These are phyloP conservation scores for Holothuria scabra DNA, from an alignment of 53 echinoderm and acorn worm genomes.

Conservation along the genomic window DNA sequence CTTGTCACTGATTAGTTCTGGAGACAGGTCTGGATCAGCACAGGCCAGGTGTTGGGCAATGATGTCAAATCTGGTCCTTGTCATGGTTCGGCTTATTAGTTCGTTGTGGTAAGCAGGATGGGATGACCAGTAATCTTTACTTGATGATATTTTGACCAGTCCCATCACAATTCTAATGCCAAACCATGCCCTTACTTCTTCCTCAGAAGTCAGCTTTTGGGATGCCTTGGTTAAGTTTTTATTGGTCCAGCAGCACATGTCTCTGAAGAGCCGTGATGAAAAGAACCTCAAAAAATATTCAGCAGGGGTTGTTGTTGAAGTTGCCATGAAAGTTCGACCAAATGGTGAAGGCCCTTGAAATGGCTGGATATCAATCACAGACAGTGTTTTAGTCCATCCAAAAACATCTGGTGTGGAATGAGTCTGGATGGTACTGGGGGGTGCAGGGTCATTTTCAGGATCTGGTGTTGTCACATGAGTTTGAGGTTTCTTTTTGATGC, in stretches of 20 bases:
- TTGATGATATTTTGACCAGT: background rate
- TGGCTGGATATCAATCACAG: background rate
- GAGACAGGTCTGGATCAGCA: no score
- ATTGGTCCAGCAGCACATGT: slow-evolving; percentile 54
- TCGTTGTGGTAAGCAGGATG: slow-evolving; percentile 32
- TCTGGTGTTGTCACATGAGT: background rate
- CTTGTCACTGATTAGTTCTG: no score
- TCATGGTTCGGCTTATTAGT: slow-evolving; percentile 46
- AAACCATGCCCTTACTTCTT: slow-evolving; percentile 54
- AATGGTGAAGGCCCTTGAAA: slow-evolving; percentile 37
- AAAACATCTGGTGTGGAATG: background rate
- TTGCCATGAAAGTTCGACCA: slow-evolving; percentile 27
- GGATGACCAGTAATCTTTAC: slow-evolving; percentile 39
- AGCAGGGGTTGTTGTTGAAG: background rate
- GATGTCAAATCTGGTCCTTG: slow-evolving; percentile 28
- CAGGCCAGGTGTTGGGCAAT: no score
- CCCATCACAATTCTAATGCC: slow-evolving; percentile 49
- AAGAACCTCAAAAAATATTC: slow-evolving; percentile 9
- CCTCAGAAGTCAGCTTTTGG: background rate
- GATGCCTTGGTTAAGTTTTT: background rate
- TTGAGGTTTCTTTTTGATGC: no score
- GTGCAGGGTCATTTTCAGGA: background rate
- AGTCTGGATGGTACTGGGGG: background rate
- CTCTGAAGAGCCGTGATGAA: no score
- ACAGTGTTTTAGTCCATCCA: slow-evolving; percentile 48